phyloP scores from a whole-genome alignment of 2,888 invertebrate species.

The Nomada fucata region DNA sequence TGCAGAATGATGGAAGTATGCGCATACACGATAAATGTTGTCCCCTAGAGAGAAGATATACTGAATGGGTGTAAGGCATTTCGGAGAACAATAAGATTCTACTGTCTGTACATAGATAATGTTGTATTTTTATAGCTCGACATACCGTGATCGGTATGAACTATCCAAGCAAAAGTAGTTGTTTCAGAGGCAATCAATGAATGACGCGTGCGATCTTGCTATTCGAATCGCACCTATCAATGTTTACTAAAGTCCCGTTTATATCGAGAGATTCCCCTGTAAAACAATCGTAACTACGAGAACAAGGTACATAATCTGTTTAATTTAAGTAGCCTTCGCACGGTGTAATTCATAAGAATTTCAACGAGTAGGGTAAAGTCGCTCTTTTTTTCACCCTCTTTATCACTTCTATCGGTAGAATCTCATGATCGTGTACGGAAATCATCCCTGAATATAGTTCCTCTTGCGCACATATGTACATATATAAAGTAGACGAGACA shows the following conservation, averaged over 20 bases:
- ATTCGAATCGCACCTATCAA: slow-evolving; percentile 46
- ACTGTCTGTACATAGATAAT: slow-evolving; percentile 62
- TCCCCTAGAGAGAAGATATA: slow-evolving; percentile 54
- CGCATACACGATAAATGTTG: slow-evolving; percentile 50
- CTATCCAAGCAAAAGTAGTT: slow-evolving; percentile 57
- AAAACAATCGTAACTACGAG: slow-evolving; percentile 60
- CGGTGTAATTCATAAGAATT: slow-evolving; percentile 35
- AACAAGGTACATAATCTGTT: slow-evolving; percentile 59
- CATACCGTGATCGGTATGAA: slow-evolving; percentile 50
- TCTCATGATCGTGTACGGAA: no score
- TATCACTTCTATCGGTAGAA: no score
- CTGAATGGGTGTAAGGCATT: slow-evolving; percentile 55
- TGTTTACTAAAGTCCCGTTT: slow-evolving; percentile 53
- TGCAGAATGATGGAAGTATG: slow-evolving; percentile 50
- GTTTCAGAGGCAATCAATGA: slow-evolving; percentile 56
- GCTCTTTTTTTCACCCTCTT: neutral
- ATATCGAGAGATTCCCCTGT: slow-evolving; percentile 53
- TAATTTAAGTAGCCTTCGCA: slow-evolving; percentile 50
- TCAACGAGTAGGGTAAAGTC: no score
- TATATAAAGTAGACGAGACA: no score
- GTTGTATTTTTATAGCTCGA: slow-evolving; percentile 61
- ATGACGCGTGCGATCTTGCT: slow-evolving; percentile 43
- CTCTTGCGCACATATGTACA: no score
- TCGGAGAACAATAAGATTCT: slow-evolving; percentile 41
- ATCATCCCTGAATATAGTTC: no score